Evolutionary conservation across 2,797 vertebrate species (phyloP), one percentile per base, ranked within the genome.

Genomic region (Emydoidea blandingii): DNA sequence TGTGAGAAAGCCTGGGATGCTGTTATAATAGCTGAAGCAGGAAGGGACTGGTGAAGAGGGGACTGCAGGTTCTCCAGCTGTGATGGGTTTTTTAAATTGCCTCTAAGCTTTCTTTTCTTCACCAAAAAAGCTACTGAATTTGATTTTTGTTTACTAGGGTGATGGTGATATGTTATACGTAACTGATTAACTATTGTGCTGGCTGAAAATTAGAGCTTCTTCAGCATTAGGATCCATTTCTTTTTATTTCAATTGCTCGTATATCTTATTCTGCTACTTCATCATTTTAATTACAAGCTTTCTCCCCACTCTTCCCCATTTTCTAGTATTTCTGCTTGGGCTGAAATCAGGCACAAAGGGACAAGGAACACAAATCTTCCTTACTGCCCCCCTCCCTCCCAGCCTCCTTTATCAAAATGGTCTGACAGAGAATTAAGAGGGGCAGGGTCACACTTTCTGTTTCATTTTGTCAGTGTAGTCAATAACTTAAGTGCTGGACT

Each of bases 1-100:
- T 96, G 89, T 96, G 84, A 94, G 97, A 87, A 97, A 94, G 97
- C 97, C 97, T 98, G 97, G 96, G 97, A 97, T 96, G 97, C 98
- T 97, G 89, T 94, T 95, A 92, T 97, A 97, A 97, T 95, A 97
- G 97, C 97, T 85, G 95, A 96, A 93, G 96, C 96, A 96, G 97
- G 95, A 97, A 97, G 59, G 94, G 97, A 93, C 94, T 98, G 93
- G 96, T 95, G 85, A 96, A 94, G 85, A 91, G 76, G 94, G 95
- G 90, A 96, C 93, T 85, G 96, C 96, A 84, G 92, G 88, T 92
- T 96, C 92, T 95, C 85, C 91, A 81, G 65, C 68, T 14, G 5
- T 54, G 91, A 83, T 87, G 54, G 52, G 91, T 94, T 93, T 94
- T 97, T 96, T 89, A 90, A 97, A 96, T 82, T 90, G 85, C 89